These are phyloP conservation scores for Cheilosia scutellata DNA, from an alignment of 2,888 invertebrate genomes.

Conservation along the genomic window DNA sequence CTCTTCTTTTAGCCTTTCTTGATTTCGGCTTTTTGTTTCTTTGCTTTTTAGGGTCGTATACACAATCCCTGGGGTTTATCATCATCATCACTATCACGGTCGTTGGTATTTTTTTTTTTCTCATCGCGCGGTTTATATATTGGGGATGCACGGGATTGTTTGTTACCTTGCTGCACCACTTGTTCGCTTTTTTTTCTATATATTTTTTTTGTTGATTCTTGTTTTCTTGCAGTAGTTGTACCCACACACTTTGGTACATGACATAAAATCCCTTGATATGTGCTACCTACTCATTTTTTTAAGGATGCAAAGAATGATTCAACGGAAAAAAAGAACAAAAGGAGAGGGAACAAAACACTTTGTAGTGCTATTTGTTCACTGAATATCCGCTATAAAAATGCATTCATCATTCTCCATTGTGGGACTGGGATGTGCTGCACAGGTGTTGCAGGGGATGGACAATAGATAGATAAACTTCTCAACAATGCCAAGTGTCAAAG, in stretches of 20 bases:
- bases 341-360: conserved; percentile 22
- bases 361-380: conserved; percentile 59
- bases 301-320: conserved; percentile 35
- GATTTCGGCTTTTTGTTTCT: conserved; percentile 57
- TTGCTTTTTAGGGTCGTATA: conserved; percentile 33
- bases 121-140: conserved; percentile 36
- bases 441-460: conserved; percentile 61
- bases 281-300: conserved; percentile 47
- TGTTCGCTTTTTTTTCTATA: conserved; percentile 35
- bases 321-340: not conserved
- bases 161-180: conserved; percentile 65
- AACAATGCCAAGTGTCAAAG: conserved; percentile 64
- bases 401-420: conserved; percentile 17
- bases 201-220: conserved; percentile 27
- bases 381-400: conserved; percentile 14
- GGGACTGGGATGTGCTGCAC: conserved; percentile 50
- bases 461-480: conserved; percentile 53
- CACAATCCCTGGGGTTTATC: conserved; percentile 72
- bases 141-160: conserved; percentile 59
- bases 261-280: conserved; percentile 71
- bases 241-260: conserved; percentile 75
- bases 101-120: conserved; percentile 28
- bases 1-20: conserved; percentile 50
- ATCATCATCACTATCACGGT: conserved; percentile 49
- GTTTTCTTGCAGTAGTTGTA: conserved; percentile 65